Conservation (phyloP, 2,888 invertebrate species). For the Neoaliturus tenellus region DNA sequence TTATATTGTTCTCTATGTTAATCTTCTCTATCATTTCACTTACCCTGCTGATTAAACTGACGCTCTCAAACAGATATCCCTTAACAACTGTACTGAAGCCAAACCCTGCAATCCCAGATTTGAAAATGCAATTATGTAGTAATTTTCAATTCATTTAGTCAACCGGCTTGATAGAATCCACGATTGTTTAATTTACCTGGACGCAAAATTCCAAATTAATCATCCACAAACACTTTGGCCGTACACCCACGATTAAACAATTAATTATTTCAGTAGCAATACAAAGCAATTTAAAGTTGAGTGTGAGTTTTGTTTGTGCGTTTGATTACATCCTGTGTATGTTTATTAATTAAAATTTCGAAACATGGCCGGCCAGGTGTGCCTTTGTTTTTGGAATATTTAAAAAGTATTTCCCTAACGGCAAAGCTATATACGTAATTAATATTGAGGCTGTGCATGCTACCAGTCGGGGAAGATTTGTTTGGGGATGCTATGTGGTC, state of each 20-base stretch:
- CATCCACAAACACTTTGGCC: slow-evolving; percentile 43
- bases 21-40: no score
- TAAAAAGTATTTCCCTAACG: neutral
- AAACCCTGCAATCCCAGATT: no score
- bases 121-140: neutral
- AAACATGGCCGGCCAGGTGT: neutral
- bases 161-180: slow-evolving; percentile 9
- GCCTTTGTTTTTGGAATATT: slow-evolving; percentile 32
- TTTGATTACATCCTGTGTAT: slow-evolving; percentile 23
- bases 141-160: neutral
- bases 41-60: no score
- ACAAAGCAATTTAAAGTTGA: slow-evolving; percentile 48
- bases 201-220: slow-evolving; percentile 36
- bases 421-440: slow-evolving; percentile 1
- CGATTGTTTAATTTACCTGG: slow-evolving; percentile 18
- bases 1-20: no score
- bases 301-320: slow-evolving; percentile 35
- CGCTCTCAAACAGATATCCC: no score
- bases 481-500: no score
- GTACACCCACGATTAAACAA: slow-evolving; percentile 41
- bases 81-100: no score
- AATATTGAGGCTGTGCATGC: neutral
- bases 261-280: slow-evolving; percentile 40
- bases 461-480: neutral
- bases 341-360: slow-evolving; percentile 47